Evolutionary conservation across 2,113 vertebrate species (phyloP).

Genomic region (Psittacula cyanocephala): DNA sequence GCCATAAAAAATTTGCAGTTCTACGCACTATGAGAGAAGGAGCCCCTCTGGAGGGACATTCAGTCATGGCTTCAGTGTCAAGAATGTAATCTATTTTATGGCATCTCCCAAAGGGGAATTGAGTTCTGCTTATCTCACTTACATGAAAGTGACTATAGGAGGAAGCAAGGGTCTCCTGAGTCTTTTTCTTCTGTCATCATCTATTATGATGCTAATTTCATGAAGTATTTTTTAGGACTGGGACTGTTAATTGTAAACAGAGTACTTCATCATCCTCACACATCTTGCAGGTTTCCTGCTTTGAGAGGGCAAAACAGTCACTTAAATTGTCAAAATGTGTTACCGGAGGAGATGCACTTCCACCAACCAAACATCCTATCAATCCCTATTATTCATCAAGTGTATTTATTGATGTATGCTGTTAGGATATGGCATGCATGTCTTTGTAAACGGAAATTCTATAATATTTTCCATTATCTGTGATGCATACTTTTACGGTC

Average conservation of each 20-base stretch:
- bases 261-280: not conserved
- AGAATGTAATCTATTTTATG: not conserved
- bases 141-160: not conserved
- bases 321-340: not conserved
- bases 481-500: accelerated
- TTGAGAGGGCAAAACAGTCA: not conserved
- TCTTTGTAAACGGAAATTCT: not conserved
- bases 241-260: not conserved
- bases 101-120: not conserved
- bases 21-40: not conserved
- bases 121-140: not conserved
- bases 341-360: not conserved
- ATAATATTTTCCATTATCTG: not conserved
- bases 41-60: not conserved
- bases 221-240: not conserved
- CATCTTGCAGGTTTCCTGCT: not conserved
- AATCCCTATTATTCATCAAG: not conserved
- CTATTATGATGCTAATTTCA: not conserved
- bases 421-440: not conserved
- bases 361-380: not conserved
- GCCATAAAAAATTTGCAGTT: not conserved
- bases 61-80: not conserved
- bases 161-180: not conserved
- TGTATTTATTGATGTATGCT: not conserved
- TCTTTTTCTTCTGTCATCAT: not conserved